Percentiles rank a stretch among this genome's conserved stretches.
Evolutionary conservation across 2,888 invertebrate species (phyloP).

Genomic region (Parnassius orleans): DNA sequence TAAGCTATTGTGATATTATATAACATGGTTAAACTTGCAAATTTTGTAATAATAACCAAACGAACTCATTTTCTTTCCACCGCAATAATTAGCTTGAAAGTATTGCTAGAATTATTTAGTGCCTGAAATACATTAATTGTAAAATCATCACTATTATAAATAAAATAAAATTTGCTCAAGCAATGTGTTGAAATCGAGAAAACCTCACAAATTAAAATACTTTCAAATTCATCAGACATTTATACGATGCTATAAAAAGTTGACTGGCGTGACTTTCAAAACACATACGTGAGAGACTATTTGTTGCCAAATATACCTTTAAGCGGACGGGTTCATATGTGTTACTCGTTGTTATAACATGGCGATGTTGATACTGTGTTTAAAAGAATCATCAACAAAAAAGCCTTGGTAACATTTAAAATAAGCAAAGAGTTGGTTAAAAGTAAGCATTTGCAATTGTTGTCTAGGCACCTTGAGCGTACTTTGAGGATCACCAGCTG

Average conservation of each 20-base stretch:
- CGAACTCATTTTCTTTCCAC: too few relatives aligned
- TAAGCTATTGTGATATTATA: too few relatives aligned
- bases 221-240: conserved; percentile 25
- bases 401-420: conserved; percentile 4
- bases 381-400: conserved; percentile 1
- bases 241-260: conserved; percentile 29
- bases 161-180: conserved; percentile 13
- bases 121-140: background rate
- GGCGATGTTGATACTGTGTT: conserved; percentile 30
- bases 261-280: conserved; percentile 42
- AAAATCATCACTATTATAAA: conserved; percentile 13
- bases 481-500: too few relatives aligned
- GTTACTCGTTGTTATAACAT: conserved; percentile 48
- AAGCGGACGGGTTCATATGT: conserved; percentile 39
- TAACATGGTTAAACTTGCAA: too few relatives aligned
- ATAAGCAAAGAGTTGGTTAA: background rate
- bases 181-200: conserved; percentile 23
- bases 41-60: too few relatives aligned
- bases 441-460: background rate
- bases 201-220: conserved; percentile 24
- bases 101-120: too few relatives aligned
- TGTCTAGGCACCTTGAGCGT: too few relatives aligned
- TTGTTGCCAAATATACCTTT: conserved; percentile 51
- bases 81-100: too few relatives aligned
- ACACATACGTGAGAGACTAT: conserved; percentile 39